Conservation (phyloP, 2,888 invertebrate species). For the Epirrita christyi region DNA sequence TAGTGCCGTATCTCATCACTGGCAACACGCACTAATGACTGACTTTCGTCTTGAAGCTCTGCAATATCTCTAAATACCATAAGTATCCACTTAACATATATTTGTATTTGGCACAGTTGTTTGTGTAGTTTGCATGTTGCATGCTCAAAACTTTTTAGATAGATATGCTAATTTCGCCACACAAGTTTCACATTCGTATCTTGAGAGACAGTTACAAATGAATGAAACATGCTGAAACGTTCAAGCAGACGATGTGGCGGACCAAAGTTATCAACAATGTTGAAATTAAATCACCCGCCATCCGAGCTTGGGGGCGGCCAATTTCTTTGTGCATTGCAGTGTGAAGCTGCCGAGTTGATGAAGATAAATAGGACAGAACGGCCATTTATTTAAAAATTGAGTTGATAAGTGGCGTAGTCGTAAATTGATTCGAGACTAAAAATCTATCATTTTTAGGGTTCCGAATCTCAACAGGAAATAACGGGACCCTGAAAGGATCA, state of each 20-base stretch:
- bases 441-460: no score
- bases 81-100: no score
- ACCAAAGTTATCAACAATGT: slow-evolving; percentile 33
- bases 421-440: slow-evolving; percentile 9
- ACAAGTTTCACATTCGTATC: slow-evolving; percentile 33
- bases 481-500: no score
- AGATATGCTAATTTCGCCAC: slow-evolving; percentile 36
- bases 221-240: slow-evolving; percentile 26
- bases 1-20: no score
- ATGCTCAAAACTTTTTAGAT: slow-evolving; percentile 26
- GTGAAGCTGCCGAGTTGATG: slow-evolving; percentile 33
- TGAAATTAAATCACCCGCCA: slow-evolving; percentile 35
- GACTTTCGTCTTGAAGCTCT: no score
- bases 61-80: no score
- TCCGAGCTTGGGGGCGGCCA: slow-evolving; percentile 32
- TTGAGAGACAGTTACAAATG: slow-evolving; percentile 32
- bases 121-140: slow-evolving; percentile 21
- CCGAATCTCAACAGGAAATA: no score
- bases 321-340: slow-evolving; percentile 38
- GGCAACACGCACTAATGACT: no score
- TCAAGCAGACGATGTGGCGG: slow-evolving; percentile 30
- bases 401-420: slow-evolving; percentile 17
- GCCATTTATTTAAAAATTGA: slow-evolving; percentile 31
- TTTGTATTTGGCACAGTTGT: slow-evolving; percentile 7
- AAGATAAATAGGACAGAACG: slow-evolving; percentile 25